Base-by-base conservation (phyloP, 2,888 invertebrate species). In the Drosophila gaucha region DNA sequence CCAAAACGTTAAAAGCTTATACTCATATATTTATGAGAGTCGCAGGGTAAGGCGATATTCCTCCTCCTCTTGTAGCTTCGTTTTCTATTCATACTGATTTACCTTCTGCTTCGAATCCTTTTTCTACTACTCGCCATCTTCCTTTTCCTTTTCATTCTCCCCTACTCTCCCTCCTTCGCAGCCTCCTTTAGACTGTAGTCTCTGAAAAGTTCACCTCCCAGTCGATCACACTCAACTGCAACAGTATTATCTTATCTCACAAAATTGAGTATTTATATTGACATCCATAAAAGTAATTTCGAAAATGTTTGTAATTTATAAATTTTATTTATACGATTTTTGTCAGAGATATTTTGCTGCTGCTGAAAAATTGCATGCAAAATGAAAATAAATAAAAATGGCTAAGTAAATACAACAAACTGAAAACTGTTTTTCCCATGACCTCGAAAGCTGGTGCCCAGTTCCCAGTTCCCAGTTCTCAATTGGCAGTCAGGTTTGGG, bases 351-450 rank as follows among this genome's bases (percentile, higher is more conserved):
- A 16, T 47, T 52, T 36, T 24, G 44, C 33, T 33, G 35, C n/a
- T 9, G 50, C 33, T 63, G 20, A 12, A 30, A 33, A 49, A 44
- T 75, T 28, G 84, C 84, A 80, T 84, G 86, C 52, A 28, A 75
- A 71, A 70, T 60, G 41, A 14, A 69, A 56, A 80, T 76, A 79
- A 80, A 86, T 85, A 80, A 78, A 64, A 74, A 74, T 38, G 8
- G 30, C 26, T 38, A 39, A 64, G 38, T 52, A 54, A 47, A 56
- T 55, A 35, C 54, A 60, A 62, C 30, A 64, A 58, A 46, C 52
- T 57, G 65, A 67, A 73, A 67, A 76, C 60, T 41, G 54, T 46
- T 86, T 89, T 90, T 90, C 90, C 86, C 90, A 90, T 90, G 90
- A 90, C 90, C 90, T 90, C 90, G 90, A 89, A 88, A 83, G 49